Conservation (phyloP, 2,888 invertebrate species). For the Heliconius erato region DNA sequence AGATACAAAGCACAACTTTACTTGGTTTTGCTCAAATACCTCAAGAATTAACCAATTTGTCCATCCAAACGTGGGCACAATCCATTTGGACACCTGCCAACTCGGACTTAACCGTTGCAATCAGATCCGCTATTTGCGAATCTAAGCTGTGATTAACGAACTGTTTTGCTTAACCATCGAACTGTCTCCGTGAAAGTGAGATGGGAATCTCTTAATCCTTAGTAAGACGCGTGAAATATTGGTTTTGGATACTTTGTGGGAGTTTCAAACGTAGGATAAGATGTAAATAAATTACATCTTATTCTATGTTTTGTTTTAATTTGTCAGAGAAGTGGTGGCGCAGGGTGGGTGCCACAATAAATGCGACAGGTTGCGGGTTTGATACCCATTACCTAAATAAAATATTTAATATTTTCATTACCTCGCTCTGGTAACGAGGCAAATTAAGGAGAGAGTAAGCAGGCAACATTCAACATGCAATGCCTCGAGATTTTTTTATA, state of each 20-base stretch:
- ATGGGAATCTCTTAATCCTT: constrained; percentile 30
- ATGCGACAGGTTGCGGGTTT: neutral
- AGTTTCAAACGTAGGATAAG: neutral
- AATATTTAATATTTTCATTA: neutral
- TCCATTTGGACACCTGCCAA: constrained; percentile 53
- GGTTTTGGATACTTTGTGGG: constrained; percentile 11
- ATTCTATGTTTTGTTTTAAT: neutral
- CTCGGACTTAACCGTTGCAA: constrained; percentile 42
- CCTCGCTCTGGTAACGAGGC: neutral
- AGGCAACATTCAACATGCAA: neutral
- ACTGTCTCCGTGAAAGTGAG: constrained; percentile 31
- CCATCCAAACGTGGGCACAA: constrained; percentile 23
- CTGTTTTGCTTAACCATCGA: constrained; percentile 43
- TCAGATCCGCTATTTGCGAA: constrained; percentile 53
- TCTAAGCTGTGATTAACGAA: constrained; percentile 53
- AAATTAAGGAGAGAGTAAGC: neutral
- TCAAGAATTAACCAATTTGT: constrained; percentile 14
- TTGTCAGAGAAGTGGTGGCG: neutral
- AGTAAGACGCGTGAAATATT: constrained; percentile 34
- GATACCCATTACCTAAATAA: neutral
- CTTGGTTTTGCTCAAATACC: neutral
- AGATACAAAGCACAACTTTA: too few relatives aligned
- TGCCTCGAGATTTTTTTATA: neutral
- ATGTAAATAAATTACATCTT: neutral
- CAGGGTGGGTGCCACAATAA: neutral